phyloP scores from a whole-genome alignment of 2,888 invertebrate genomes.

The Tanytarsus gracilentus region DNA sequence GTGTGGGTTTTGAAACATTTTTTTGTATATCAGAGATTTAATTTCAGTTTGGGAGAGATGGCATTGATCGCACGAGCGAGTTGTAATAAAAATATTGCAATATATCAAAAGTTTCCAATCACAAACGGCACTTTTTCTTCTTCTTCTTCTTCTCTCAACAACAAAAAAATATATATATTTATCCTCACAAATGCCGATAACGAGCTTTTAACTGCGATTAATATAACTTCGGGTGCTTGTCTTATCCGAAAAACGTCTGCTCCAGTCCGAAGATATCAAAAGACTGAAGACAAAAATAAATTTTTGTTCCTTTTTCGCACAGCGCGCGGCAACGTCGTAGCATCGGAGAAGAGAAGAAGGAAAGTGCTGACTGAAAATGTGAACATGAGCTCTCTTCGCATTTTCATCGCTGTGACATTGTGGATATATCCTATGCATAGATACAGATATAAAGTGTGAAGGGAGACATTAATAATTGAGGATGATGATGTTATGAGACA shows the following conservation, averaged over 20 bases:
- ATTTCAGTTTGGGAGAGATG: too few relatives aligned
- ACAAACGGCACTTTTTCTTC: too few relatives aligned
- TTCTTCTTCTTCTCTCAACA: too few relatives aligned
- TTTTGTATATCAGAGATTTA: too few relatives aligned
- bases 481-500: not conserved
- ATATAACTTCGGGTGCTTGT: too few relatives aligned
- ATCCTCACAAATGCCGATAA: not conserved
- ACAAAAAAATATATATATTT: too few relatives aligned
- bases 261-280: conserved; percentile 11
- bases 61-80: too few relatives aligned
- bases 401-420: not conserved
- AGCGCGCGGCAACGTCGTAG: not conserved
- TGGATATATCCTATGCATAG: not conserved
- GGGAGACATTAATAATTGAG: conserved; percentile 8
- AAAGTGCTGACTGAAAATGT: conserved; percentile 11
- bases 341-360: conserved; percentile 3
- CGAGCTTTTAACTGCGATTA: not conserved
- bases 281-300: conserved; percentile 12
- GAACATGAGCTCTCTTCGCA: conserved; percentile 5
- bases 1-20: too few relatives aligned
- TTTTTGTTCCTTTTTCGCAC: conserved; percentile 1
- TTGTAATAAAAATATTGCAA: too few relatives aligned
- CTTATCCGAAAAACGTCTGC: conserved; percentile 7
- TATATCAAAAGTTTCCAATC: too few relatives aligned
- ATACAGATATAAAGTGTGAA: not conserved